Conservation (phyloP, 1,140 invertebrate species). For the Procambarus virginalis region DNA sequence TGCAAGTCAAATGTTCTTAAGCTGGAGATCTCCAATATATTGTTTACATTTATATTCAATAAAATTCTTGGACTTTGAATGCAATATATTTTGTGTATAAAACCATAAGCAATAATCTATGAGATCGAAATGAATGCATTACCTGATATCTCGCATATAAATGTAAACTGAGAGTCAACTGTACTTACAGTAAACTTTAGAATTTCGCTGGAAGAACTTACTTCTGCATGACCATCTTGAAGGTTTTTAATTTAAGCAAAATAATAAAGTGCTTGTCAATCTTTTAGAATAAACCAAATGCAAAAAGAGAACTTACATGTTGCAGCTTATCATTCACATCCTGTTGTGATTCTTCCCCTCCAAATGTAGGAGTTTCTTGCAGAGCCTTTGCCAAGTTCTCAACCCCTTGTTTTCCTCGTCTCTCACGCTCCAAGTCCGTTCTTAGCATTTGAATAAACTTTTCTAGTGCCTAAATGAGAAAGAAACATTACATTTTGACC, state of each 20-base stretch:
- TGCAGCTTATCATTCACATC: constrained; percentile 93
- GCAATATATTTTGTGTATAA: too few relatives aligned
- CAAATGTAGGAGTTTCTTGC: constrained; percentile 90
- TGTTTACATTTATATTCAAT: too few relatives aligned
- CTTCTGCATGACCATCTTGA: background rate
- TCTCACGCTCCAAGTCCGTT: constrained; percentile 88
- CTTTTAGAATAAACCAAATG: background rate
- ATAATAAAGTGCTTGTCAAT: too few relatives aligned
- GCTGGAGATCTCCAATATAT: too few relatives aligned
- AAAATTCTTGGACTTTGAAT: too few relatives aligned
- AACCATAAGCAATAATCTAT: too few relatives aligned
- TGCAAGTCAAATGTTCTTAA: too few relatives aligned
- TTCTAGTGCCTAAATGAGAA: constrained; percentile 80
- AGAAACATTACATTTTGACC: background rate
- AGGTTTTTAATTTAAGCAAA: background rate
- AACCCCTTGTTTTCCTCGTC: constrained; percentile 87
- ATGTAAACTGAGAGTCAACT: too few relatives aligned
- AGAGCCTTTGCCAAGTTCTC: constrained; percentile 94
- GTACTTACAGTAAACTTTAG: too few relatives aligned
- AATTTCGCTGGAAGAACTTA: background rate
- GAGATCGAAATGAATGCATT: too few relatives aligned
- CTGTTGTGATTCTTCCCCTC: constrained; percentile 91
- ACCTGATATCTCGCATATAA: too few relatives aligned
- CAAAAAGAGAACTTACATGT: constrained; percentile 80
- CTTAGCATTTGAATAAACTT: constrained; percentile 88